Conservation (phyloP, 2,888 invertebrate species). For the Ectemnius cavifrons region DNA sequence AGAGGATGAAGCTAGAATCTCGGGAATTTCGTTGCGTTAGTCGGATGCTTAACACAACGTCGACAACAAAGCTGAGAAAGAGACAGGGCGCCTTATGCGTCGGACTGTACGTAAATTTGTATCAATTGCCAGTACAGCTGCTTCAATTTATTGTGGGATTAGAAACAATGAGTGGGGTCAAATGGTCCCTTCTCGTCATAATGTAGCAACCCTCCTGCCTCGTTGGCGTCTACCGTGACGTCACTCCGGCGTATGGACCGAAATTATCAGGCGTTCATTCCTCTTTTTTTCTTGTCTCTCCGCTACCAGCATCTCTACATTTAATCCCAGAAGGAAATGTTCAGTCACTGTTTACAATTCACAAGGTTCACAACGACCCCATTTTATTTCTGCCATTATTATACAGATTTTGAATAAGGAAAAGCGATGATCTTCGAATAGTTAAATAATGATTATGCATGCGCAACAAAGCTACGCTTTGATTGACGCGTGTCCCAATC, state of each 20-base stretch:
- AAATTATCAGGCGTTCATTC: slow-evolving; percentile 62
- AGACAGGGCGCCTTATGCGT: slow-evolving; percentile 62
- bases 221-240: slow-evolving; percentile 65
- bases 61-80: not conserved
- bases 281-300: slow-evolving; percentile 28
- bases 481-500: too few relatives aligned
- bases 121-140: slow-evolving; percentile 77
- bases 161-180: slow-evolving; percentile 77
- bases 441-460: too few relatives aligned
- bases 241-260: slow-evolving; percentile 52
- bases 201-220: slow-evolving; percentile 65
- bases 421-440: too few relatives aligned
- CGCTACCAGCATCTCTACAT: slow-evolving; percentile 17
- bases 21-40: too few relatives aligned
- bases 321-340: slow-evolving; percentile 32
- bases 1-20: too few relatives aligned
- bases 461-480: too few relatives aligned
- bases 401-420: too few relatives aligned
- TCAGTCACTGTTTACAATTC: slow-evolving; percentile 1
- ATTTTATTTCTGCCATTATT: too few relatives aligned
- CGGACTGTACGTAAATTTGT: slow-evolving; percentile 77
- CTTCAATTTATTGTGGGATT: slow-evolving; percentile 78
- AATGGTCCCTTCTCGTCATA: slow-evolving; percentile 75
- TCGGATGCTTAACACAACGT: too few relatives aligned
- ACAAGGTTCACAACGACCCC: not conserved